Evolutionary conservation across 2,797 vertebrate genomes (phyloP).

Genomic region (Perodicticus potto): DNA sequence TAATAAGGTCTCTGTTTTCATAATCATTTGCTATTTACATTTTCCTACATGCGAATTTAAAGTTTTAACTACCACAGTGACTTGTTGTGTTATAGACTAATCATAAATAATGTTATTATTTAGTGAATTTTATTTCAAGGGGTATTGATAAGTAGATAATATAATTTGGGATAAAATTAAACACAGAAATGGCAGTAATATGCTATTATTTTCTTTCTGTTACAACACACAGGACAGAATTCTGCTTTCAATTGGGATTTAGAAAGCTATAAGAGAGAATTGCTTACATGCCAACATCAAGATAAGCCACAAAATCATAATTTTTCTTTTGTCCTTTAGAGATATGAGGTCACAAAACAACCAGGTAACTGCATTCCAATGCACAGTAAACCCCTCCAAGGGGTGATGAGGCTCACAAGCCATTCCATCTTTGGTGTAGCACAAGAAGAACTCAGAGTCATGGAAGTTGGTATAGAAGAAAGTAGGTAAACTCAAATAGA

Average conservation of each 20-base stretch:
- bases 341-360: neutral
- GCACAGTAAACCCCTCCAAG: neutral
- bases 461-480: neutral
- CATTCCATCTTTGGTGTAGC: neutral
- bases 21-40: neutral
- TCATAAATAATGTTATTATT: neutral
- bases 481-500: neutral
- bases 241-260: neutral
- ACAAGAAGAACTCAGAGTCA: neutral
- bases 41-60: neutral
- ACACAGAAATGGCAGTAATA: conserved; percentile 8
- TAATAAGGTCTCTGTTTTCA: neutral
- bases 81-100: neutral
- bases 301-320: neutral
- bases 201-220: neutral
- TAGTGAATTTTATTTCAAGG: neutral
- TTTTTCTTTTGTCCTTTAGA: neutral
- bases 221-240: neutral
- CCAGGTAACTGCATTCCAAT: neutral
- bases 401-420: neutral
- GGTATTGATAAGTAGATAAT: neutral
- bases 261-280: neutral
- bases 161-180: conserved; percentile 33
- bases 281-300: neutral
- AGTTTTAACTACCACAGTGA: conserved; percentile 30